Evolutionary conservation across 2,888 invertebrate species (phyloP), one percentile per base, ranked within the genome.

Genomic region (Drosophila pullipes): DNA sequence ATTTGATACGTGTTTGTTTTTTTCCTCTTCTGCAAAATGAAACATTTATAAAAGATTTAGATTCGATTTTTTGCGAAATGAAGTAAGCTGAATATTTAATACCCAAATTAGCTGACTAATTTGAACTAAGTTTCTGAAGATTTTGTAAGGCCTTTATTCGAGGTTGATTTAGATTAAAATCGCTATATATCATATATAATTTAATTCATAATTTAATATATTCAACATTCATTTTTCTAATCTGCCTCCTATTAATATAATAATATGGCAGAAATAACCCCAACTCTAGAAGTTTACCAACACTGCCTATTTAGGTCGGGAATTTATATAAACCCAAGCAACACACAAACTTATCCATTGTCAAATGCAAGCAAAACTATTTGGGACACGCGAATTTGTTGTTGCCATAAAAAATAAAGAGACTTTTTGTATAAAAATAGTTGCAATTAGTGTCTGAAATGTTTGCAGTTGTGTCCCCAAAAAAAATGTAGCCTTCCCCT

Each of bases 391-490:
- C 30, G 28, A 53, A 13, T n/a, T 57, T 39, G 53, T 30, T 57
- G 58, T 53, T 58, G 52, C 57, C 35, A 58, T 53, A 37, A 68
- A 61, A 61, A 18, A 6, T 10, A 25, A 44, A n/a, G 13, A 59
- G 33, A 55, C 16, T 30, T 35, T 74, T 66, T 49, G 58, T 13
- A 41, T 64, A 64, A 69, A 78, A 78, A 78, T 69, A 82, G 74
- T 69, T 58, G 59, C 78, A 69, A 82, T 78, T 82, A 78, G 78
- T 64, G 73, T 70, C 50, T 49, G 31, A 57, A 76, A 74, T 59
- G 55, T 61, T 61, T 53, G 39, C 50, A 39, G 55, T 52, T 57
- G 52, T 58, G 58, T 30, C 58, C 28, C 30, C 10, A 58, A 58
- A 44, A n/a, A 41, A 41, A 16, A 22, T 44, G 22, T 10, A 0